Conservation (phyloP, 2,113 vertebrate genomes). For the Oncorhynchus tshawytscha region DNA sequence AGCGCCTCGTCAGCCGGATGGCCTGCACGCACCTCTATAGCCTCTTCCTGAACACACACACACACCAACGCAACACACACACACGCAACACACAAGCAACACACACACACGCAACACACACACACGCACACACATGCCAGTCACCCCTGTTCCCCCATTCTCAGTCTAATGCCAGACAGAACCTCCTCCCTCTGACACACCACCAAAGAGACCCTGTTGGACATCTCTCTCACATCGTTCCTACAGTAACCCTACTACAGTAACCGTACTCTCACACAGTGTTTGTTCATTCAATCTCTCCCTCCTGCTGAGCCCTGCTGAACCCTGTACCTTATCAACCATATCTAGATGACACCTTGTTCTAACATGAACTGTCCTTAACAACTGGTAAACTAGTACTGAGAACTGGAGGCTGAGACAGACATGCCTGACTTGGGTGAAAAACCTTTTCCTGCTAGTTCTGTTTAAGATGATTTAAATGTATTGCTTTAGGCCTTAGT, state of each 20-base stretch:
- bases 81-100: too few relatives aligned
- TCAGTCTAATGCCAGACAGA: neutral
- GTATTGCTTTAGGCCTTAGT: constrained; percentile 16
- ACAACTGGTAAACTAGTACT: neutral
- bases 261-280: neutral
- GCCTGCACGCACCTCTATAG: constrained; percentile 63
- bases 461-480: constrained; percentile 6
- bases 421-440: constrained; percentile 64
- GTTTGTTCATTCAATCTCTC: too few relatives aligned
- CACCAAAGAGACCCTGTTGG: neutral
- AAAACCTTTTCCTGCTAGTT: constrained; percentile 36
- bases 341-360: neutral
- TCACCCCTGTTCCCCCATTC: neutral
- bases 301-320: too few relatives aligned
- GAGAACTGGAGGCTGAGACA: constrained; percentile 34
- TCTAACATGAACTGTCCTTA: neutral
- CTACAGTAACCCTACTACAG: neutral
- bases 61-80: neutral
- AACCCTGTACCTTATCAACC: too few relatives aligned
- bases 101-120: too few relatives aligned
- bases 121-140: neutral
- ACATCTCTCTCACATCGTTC: too few relatives aligned
- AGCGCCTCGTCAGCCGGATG: constrained; percentile 88
- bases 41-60: constrained; percentile 1
- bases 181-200: constrained; percentile 5